Evolutionary conservation across 2,797 vertebrate genomes (phyloP).

Genomic region (Onychomys leucogaster): DNA sequence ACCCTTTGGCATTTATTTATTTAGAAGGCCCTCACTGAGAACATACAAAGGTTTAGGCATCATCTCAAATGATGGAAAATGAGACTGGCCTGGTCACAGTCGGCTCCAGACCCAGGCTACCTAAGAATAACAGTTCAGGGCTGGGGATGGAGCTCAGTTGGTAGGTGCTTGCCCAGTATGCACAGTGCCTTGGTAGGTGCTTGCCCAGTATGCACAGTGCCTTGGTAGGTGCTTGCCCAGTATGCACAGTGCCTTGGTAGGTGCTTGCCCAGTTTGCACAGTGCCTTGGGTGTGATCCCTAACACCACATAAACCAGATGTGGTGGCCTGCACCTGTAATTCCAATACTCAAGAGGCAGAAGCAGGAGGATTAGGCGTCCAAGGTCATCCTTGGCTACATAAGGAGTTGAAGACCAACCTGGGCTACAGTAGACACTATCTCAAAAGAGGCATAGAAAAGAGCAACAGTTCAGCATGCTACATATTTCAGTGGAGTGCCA

Average conservation of each 20-base stretch:
- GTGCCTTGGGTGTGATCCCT: neutral
- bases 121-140: neutral
- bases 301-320: neutral
- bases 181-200: neutral
- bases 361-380: neutral
- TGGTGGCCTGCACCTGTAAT: neutral
- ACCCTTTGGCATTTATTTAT: neutral
- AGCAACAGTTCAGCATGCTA: neutral
- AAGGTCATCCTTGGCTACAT: neutral
- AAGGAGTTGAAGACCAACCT: neutral
- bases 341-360: neutral
- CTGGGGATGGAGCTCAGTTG: neutral
- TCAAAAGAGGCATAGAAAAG: neutral
- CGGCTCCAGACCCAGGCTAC: neutral
- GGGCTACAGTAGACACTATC: neutral
- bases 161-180: neutral
- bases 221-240: neutral
- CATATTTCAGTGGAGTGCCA: neutral
- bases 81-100: neutral
- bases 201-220: neutral
- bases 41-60: neutral
- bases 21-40: slow-evolving; percentile 5
- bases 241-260: too few relatives aligned
- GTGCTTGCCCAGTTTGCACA: neutral
- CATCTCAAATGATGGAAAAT: neutral